phyloP scores from a whole-genome alignment of 2,888 invertebrate genomes.

The Brachypterus glaber region DNA sequence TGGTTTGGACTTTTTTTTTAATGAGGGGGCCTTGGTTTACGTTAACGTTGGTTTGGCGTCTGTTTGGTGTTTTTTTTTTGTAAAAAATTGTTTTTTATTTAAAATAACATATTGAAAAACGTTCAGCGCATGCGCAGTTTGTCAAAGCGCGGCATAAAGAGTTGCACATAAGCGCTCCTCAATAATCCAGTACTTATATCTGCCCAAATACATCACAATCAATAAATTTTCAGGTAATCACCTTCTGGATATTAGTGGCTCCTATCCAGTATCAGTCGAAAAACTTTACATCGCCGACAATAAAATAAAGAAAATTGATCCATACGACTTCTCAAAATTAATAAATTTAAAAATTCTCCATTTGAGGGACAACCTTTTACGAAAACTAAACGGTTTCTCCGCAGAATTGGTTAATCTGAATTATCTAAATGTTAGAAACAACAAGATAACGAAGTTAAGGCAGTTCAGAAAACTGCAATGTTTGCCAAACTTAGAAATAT shows the following conservation, averaged over 20 bases:
- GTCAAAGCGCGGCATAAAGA: too few species aligned
- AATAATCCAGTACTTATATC: too few species aligned
- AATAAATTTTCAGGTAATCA: constrained; percentile 31
- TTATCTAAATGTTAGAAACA: constrained; percentile 50
- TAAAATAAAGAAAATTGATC: constrained; percentile 25
- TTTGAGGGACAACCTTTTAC: constrained; percentile 57
- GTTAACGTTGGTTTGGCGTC: too few species aligned
- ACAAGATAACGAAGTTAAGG: constrained; percentile 43
- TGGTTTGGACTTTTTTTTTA: too few species aligned
- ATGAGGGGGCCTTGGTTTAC: too few species aligned
- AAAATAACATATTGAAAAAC: too few species aligned
- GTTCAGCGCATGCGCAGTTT: too few species aligned
- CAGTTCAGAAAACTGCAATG: constrained; percentile 48
- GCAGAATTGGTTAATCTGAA: constrained; percentile 39
- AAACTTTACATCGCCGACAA: constrained; percentile 54
- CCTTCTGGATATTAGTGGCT: constrained; percentile 40
- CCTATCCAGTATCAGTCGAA: constrained; percentile 48
- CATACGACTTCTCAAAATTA: constrained; percentile 49
- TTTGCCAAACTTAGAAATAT: constrained; percentile 42
- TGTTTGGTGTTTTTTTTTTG: too few species aligned
- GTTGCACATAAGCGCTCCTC: too few species aligned
- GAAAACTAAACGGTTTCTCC: constrained; percentile 45
- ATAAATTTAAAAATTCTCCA: constrained; percentile 59
- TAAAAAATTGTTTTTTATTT: too few species aligned
- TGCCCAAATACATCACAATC: too few species aligned